phyloP scores from a whole-genome alignment of 1,140 invertebrate species.

The Galleria mellonella region DNA sequence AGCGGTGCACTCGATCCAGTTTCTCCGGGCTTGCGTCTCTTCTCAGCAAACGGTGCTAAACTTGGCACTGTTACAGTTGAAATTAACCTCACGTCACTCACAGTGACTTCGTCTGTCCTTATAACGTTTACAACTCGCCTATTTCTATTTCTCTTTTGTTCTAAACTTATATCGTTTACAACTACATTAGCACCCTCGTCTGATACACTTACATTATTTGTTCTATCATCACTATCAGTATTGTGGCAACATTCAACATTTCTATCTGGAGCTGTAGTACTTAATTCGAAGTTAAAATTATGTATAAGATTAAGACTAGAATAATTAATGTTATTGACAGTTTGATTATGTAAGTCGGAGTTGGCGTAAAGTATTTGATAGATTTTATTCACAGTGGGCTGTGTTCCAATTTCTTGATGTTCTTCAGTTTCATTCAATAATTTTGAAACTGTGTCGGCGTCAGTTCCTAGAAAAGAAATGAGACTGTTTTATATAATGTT shows the following conservation, averaged over 20 bases:
- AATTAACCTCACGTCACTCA: constrained; percentile 14
- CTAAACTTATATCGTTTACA: constrained; percentile 16
- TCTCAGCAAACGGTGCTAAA: constrained; percentile 30
- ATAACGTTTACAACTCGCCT: constrained; percentile 41
- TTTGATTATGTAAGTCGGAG: constrained; percentile 29
- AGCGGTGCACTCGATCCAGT: constrained; percentile 58
- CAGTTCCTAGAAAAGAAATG: constrained; percentile 36
- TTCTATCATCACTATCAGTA: constrained; percentile 5
- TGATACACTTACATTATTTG: constrained; percentile 12
- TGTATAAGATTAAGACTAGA: constrained; percentile 28
- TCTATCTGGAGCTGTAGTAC: constrained; percentile 20
- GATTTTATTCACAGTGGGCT: constrained; percentile 51
- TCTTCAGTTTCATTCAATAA: constrained; percentile 31
- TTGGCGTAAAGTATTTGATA: constrained; percentile 54
- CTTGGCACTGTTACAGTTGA: constrained; percentile 18
- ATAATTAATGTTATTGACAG: constrained; percentile 20
- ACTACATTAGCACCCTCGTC: constrained; percentile 30
- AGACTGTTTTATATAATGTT: too few relatives aligned
- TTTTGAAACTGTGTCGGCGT: constrained; percentile 39
- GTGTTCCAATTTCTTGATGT: constrained; percentile 15
- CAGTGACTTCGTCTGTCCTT: constrained; percentile 22
- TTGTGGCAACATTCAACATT: constrained; percentile 30
- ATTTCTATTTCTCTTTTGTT: constrained; percentile 36
- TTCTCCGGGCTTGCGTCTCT: constrained; percentile 45
- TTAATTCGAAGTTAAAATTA: constrained; percentile 26